Evolutionary conservation across 2,888 invertebrate genomes (phyloP), one percentile per base, ranked within the genome.

Genomic region (Gisinianus flammeolus): DNA sequence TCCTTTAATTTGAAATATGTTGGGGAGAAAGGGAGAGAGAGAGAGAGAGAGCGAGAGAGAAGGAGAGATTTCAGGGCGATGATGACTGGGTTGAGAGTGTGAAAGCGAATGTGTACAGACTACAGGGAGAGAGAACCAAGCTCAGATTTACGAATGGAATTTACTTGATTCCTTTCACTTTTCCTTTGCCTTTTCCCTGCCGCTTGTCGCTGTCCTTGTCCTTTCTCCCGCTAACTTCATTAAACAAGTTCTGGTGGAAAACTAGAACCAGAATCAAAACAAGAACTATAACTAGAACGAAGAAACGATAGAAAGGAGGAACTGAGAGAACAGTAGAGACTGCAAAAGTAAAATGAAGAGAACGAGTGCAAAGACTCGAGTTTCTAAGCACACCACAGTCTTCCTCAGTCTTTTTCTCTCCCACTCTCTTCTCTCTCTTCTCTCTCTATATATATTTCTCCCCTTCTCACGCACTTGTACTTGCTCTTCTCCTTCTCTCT

Each of bases 1-100:
- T 70, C 70, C 70, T 54, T 28, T 70, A 70, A 70, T 70, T 70
- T 70, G 54, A 54, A 52, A 70, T 70, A 70, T 28, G 30, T 64
- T 26, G 4, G 16, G 28, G 6, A 30, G 24, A 64, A 58, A 58
- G 64, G 30, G 33, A 2, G 33, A 22, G 28, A 58, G 64, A 8
- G 64, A 16, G 26, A 5, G 28, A 35, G 24, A 69, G 26, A 22
- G 44, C 44, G 10, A 69, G 66, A 22, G 3, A 2, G 35, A 68
- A n/a, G 68, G 33, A 54, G 54, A 54, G 28, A 28, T 58, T 31
- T 26, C 19, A 4, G 1, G 2, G 16, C 19, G 44, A n/a, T 26
- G 24, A 33, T 44, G 44, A 44, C 44, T 44, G n/a, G n/a, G n/a
- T n/a, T n/a, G 31, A 66, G 8, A 66, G 66, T 26, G 66, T 8